Conservation (phyloP, 2,113 vertebrate genomes). For the Lagopus muta region DNA sequence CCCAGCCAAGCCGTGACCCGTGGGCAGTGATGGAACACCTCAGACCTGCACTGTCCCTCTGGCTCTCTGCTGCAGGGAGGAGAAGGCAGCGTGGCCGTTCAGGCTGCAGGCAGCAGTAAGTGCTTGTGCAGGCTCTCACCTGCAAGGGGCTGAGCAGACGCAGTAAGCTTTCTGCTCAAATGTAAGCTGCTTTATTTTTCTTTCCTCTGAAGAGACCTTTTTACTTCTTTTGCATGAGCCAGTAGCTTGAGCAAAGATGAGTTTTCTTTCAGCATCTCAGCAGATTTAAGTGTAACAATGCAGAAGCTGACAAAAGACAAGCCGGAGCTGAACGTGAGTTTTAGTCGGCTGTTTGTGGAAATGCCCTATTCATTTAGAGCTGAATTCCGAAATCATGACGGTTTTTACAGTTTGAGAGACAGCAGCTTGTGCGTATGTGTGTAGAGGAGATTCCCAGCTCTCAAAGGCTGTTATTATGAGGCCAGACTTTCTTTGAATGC, state of each 20-base stretch:
- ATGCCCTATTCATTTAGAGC: not conserved
- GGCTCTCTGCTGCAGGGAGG: not conserved
- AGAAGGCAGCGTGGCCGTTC: not conserved
- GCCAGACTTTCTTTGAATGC: conserved; percentile 61
- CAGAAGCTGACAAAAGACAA: not conserved
- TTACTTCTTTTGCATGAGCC: not conserved
- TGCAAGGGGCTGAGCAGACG: not conserved
- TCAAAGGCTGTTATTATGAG: conserved; percentile 61
- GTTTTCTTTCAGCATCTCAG: not conserved
- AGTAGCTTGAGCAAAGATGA: not conserved
- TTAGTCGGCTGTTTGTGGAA: not conserved
- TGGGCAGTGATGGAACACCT: not conserved
- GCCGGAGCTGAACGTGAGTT: not conserved
- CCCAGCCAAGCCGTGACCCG: not conserved
- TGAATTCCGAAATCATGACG: not conserved
- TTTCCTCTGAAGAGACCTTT: not conserved
- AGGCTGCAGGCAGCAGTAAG: not conserved
- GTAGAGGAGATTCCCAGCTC: conserved; percentile 55
- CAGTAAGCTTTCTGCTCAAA: not conserved
- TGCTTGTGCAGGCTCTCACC: not conserved
- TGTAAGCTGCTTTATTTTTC: not conserved
- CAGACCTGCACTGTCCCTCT: not conserved
- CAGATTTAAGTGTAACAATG: not conserved
- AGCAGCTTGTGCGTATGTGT: conserved; percentile 32
- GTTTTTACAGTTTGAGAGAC: conserved; percentile 1